These are phyloP conservation scores for Ips nitidus DNA, from an alignment of 1,140 invertebrate species.

Conservation along the genomic window DNA sequence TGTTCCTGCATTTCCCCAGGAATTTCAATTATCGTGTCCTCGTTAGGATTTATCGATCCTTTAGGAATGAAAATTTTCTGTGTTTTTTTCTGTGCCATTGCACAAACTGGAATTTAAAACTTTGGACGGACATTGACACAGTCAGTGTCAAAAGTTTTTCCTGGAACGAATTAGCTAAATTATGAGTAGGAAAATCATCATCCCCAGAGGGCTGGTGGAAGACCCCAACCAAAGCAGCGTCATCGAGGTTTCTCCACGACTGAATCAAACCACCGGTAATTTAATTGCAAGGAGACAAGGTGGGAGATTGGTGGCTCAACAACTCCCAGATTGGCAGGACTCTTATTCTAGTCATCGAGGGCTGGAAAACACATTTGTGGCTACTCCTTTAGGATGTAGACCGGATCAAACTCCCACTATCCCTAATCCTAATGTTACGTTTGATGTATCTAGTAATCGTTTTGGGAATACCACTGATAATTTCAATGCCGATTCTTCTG, in stretches of 20 bases:
- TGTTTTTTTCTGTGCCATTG: constrained; percentile 7
- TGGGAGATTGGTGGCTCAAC: constrained; percentile 12
- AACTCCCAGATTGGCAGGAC: constrained; percentile 22
- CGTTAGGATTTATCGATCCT: constrained; percentile 5
- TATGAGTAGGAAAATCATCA: constrained; percentile 25
- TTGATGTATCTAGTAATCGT: background rate
- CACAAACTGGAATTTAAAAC: background rate
- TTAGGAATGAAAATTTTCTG: constrained; percentile 19
- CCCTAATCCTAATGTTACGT: background rate
- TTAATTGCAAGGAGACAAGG: constrained; percentile 18
- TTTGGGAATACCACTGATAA: background rate
- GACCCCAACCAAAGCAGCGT: constrained; percentile 9
- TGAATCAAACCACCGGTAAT: constrained; percentile 7
- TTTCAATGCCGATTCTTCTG: background rate
- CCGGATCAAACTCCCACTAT: background rate
- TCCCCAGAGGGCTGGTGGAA: constrained; percentile 12
- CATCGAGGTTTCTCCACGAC: constrained; percentile 8
- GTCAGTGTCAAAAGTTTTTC: background rate
- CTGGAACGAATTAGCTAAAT: constrained; percentile 6
- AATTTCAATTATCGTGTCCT: constrained; percentile 20
- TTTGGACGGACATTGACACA: background rate
- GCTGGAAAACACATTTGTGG: background rate
- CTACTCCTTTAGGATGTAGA: background rate
- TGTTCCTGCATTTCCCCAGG: background rate
- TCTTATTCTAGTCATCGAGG: background rate